Conservation (phyloP, 2,113 vertebrate species). For the Nymphicus hollandicus region DNA sequence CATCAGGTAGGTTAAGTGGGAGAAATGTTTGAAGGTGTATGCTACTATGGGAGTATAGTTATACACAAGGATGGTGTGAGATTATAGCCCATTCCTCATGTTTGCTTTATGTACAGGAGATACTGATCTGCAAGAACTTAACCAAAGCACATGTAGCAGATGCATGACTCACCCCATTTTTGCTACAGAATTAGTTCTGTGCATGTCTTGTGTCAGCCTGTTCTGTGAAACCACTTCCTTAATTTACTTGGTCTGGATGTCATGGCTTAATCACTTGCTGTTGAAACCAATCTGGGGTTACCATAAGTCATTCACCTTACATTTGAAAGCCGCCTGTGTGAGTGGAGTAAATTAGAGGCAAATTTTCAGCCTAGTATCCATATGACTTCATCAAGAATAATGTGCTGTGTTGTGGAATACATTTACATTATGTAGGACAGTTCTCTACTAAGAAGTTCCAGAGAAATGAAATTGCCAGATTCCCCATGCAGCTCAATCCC, state of each 20-base stretch:
- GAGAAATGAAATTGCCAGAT: not conserved
- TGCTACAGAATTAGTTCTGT: conserved; percentile 55
- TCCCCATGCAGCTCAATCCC: not conserved
- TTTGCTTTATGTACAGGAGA: not conserved
- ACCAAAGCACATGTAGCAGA: conserved; percentile 40
- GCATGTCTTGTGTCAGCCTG: conserved; percentile 58
- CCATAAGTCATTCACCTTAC: conserved; percentile 62
- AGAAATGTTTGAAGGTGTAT: not conserved
- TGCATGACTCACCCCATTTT: conserved; percentile 59
- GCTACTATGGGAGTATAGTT: not conserved
- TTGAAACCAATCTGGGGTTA: conserved; percentile 68
- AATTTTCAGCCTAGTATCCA: conserved; percentile 17
- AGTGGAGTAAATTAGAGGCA: not conserved
- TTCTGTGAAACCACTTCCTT: conserved; percentile 73
- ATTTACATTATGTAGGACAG: conserved; percentile 22
- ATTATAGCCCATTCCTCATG: not conserved
- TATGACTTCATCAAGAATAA: conserved; percentile 46
- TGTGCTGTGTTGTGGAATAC: not conserved
- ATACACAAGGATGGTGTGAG: not conserved
- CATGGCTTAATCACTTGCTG: conserved; percentile 32
- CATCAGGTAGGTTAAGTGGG: not conserved
- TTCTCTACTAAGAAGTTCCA: not conserved
- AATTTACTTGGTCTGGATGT: conserved; percentile 63
- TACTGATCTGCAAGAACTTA: not conserved
- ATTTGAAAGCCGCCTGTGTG: conserved; percentile 10